Evolutionary conservation across 2,797 vertebrate genomes (phyloP), one percentile per base, ranked within the genome.

Genomic region (Yasuhikotakia modesta): DNA sequence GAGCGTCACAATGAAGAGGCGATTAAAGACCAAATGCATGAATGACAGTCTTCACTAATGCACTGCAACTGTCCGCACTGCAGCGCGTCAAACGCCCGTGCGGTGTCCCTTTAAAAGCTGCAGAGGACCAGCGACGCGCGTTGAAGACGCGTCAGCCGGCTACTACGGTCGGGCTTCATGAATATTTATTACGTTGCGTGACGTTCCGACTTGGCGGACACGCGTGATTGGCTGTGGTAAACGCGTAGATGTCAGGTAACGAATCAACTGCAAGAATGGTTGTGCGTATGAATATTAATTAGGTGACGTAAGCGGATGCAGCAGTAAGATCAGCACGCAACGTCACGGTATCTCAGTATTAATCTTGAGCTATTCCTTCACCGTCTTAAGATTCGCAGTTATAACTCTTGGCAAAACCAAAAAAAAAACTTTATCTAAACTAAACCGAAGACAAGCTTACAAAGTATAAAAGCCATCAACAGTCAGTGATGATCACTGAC

Each of bases 41-140:
- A 35, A 70, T 12, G 48, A 63, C 45, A 48, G 16, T 65, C 8
- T 43, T 43, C 10, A 11, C 39, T 65, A 65, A 52, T 30, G 61
- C 60, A 52, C 39, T 11, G 39, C 10, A 70, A 43, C 39, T 65
- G 69, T 46, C 92, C 92, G 93, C 92, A 94, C 89, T 93, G 93
- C 93, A 93, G 92, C 89, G 67, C 84, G 60, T 63, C 77, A 22
- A 64, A 77, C 82, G 80, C 77, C 75, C 80, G 73, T 67, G 75
- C 65, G 57, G 24, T 66, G 71, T 48, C 78, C 12, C 50, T 53
- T 65, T 64, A 52, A 57, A 53, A 21, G 48, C 85, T 78, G 67
- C 73, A 86, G 85, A 84, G 77, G 86, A 81, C 86, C 82, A 81
- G 72, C 61, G 46, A 61, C 27, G 58, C 58, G 17, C 5, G 6